A percentile compares a stretch with the other conserved stretches of the same genome.
These are phyloP conservation scores for Buathra laborator DNA, from an alignment of 2,888 invertebrate species.

Conservation along the genomic window DNA sequence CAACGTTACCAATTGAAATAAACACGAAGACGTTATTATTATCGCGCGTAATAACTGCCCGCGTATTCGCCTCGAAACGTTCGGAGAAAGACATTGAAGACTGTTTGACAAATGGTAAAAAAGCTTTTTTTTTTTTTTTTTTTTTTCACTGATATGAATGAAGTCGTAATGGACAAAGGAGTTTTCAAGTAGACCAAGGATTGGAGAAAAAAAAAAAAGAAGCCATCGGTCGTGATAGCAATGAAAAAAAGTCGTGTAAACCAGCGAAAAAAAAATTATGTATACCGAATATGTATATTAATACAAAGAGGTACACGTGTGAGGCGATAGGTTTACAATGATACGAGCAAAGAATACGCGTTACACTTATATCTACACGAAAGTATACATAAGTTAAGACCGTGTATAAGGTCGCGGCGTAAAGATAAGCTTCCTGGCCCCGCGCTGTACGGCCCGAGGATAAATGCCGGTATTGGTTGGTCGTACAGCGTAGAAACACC, in stretches of 20 bases:
- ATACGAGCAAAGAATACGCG: conserved; percentile 13
- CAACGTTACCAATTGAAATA: background rate
- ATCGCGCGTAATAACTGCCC: no score
- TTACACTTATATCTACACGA: conserved; percentile 1
- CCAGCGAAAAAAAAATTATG: conserved; percentile 35
- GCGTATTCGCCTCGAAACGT: no score
- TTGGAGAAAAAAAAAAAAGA: background rate
- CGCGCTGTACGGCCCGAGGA: conserved; percentile 21
- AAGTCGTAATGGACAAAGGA: background rate
- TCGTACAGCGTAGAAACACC: conserved; percentile 3
- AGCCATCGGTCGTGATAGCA: conserved; percentile 33
- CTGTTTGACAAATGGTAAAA: no score
- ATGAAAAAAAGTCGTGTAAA: conserved; percentile 31
- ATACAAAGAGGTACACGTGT: conserved; percentile 9
- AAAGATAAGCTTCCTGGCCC: conserved; percentile 55
- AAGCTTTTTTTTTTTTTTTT: background rate
- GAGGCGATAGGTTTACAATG: conserved; percentile 31
- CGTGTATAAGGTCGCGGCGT: conserved; percentile 39
- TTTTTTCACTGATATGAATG: background rate
- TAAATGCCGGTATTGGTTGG: conserved; percentile 53
- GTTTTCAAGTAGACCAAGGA: conserved; percentile 8
- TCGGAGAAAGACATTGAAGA: no score
- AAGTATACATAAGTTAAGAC: conserved; percentile 6
- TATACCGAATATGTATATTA: conserved; percentile 23
- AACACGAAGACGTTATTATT: background rate